A percentile compares a stretch with the other conserved stretches of the same genome.
These are phyloP conservation scores for Strigamia transsilvanica DNA, from an alignment of 2,888 invertebrate genomes.

Conservation along the genomic window DNA sequence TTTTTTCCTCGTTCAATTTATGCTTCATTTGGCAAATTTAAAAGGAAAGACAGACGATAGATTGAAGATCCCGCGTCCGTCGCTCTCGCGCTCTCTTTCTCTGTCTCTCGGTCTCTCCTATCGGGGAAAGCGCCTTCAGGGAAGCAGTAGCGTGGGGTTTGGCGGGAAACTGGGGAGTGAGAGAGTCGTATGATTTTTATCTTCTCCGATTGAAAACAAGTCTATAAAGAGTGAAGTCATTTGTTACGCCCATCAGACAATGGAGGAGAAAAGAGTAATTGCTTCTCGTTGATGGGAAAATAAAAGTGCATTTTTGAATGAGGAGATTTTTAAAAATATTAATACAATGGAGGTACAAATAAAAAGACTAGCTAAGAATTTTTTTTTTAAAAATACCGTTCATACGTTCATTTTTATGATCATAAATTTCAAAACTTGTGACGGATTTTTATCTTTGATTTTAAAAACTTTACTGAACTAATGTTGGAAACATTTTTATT, in stretches of 20 bases:
- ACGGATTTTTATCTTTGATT: constrained; percentile 1
- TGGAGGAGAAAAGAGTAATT: constrained; percentile 31
- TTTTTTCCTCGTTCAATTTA: constrained; percentile 9
- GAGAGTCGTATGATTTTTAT: constrained; percentile 47
- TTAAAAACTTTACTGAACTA: neutral
- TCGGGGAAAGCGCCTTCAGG: constrained; percentile 27
- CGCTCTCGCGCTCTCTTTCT: neutral
- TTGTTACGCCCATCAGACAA: constrained; percentile 42
- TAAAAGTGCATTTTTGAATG: constrained; percentile 32
- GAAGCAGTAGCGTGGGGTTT: constrained; percentile 31
- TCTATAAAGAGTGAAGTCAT: constrained; percentile 47
- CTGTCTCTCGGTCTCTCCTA: neutral
- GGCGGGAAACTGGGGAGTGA: constrained; percentile 29
- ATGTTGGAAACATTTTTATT: neutral
- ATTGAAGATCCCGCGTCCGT: constrained; percentile 26
- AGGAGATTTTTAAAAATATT: neutral
- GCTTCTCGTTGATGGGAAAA: constrained; percentile 37
- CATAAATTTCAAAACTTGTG: constrained; percentile 12
- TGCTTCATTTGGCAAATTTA: constrained; percentile 43
- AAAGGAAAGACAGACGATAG: constrained; percentile 35
- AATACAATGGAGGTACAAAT: neutral
- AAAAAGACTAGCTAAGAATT: neutral
- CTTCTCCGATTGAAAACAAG: constrained; percentile 41
- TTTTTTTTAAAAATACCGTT: too few relatives aligned
- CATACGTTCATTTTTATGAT: neutral